phyloP scores from a whole-genome alignment of 2,797 vertebrate genomes.

The Picus viridis region DNA sequence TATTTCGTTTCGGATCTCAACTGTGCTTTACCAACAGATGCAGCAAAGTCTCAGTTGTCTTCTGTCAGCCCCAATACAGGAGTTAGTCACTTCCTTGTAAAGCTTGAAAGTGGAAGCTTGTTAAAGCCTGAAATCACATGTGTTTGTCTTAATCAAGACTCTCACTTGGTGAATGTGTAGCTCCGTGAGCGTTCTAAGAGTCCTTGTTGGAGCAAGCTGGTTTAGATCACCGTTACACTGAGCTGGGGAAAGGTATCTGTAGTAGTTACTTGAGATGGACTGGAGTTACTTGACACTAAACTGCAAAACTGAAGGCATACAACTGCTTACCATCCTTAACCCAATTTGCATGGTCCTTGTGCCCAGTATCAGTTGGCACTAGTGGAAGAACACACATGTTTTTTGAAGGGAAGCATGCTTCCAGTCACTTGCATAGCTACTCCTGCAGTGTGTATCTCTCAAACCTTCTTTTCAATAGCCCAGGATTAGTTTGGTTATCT shows the following conservation, averaged over 20 bases:
- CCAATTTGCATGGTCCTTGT: not conserved
- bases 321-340: not conserved
- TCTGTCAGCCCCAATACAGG: constrained; percentile 93
- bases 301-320: not conserved
- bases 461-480: constrained; percentile 7
- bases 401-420: constrained; percentile 14
- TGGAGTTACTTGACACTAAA: not conserved
- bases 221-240: not conserved
- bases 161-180: constrained; percentile 79
- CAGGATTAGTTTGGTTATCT: constrained; percentile 8
- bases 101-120: constrained; percentile 66
- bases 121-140: constrained; percentile 79
- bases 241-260: not conserved
- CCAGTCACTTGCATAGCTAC: not conserved
- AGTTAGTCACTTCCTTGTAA: constrained; percentile 87
- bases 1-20: constrained; percentile 88
- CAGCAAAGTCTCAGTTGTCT: constrained; percentile 82
- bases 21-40: constrained; percentile 81
- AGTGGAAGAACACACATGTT: not conserved
- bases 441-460: not conserved
- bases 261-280: not conserved
- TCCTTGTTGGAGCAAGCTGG: not conserved
- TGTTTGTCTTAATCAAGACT: constrained; percentile 89
- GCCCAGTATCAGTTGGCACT: not conserved
- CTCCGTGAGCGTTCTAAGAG: constrained; percentile 42